Percentiles rank a stretch among this genome's conserved stretches.
These are phyloP conservation scores for Propsilocerus akamusi DNA, from an alignment of 1,140 invertebrate genomes.

Conservation along the genomic window DNA sequence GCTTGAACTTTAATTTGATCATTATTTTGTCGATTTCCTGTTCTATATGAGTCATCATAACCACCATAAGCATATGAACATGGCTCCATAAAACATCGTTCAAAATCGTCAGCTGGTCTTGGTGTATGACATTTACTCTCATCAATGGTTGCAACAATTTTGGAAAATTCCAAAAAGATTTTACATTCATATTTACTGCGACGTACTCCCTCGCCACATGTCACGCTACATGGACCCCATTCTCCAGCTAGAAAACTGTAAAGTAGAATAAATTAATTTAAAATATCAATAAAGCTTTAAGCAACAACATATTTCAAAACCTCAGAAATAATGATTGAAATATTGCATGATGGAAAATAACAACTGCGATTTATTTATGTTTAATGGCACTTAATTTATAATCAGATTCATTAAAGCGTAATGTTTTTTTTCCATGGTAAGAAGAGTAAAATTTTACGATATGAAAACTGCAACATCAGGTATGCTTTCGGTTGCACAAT, in stretches of 20 bases:
- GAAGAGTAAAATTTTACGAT: too few species aligned
- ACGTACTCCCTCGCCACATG: constrained; percentile 72
- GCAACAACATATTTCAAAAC: too few species aligned
- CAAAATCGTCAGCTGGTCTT: constrained; percentile 59
- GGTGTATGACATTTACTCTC: constrained; percentile 72
- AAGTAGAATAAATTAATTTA: too few species aligned
- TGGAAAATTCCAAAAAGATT: constrained; percentile 80
- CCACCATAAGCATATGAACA: constrained; percentile 42
- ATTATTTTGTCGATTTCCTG: constrained; percentile 6
- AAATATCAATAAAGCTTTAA: too few species aligned
- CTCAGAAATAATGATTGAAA: too few species aligned
- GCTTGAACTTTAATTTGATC: constrained; percentile 27
- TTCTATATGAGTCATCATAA: constrained; percentile 38
- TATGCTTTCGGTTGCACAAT: too few species aligned
- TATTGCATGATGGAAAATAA: too few species aligned
- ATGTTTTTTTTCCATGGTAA: too few species aligned
- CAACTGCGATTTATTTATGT: too few species aligned
- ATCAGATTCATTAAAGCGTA: too few species aligned
- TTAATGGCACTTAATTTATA: too few species aligned
- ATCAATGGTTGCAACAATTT: constrained; percentile 66
- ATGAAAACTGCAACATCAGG: too few species aligned
- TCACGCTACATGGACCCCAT: constrained; percentile 76
- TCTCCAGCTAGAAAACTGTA: constrained; percentile 28
- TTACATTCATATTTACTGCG: constrained; percentile 73
- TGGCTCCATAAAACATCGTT: constrained; percentile 55